phyloP scores from a whole-genome alignment of 2,113 vertebrate genomes.

The Rafetus swinhoei region DNA sequence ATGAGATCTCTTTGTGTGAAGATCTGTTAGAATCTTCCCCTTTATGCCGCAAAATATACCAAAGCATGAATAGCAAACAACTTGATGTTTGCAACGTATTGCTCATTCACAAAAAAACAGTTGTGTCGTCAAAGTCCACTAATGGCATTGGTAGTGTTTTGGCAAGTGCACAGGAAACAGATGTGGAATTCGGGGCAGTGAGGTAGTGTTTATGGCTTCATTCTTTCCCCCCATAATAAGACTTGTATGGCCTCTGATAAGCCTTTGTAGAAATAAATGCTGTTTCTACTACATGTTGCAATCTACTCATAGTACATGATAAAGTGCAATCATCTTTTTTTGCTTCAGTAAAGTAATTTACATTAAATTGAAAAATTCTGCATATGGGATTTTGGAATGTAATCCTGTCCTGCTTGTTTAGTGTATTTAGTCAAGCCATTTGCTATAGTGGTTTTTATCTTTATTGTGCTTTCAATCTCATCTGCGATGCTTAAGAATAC shows the following conservation, averaged over 20 bases:
- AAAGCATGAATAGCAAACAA: background rate
- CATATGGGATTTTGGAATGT: constrained; percentile 23
- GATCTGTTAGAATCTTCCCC: background rate
- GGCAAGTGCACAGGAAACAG: constrained; percentile 60
- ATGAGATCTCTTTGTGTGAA: background rate
- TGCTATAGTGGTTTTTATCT: background rate
- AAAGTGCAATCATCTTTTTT: constrained; percentile 26
- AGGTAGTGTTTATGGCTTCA: constrained; percentile 1
- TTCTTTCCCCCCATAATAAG: constrained; percentile 39
- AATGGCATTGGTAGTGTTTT: constrained; percentile 30
- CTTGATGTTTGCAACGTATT: constrained; percentile 29
- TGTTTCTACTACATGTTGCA: constrained; percentile 19
- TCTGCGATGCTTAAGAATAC: background rate
- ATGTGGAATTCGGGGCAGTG: background rate
- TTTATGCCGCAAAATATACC: background rate
- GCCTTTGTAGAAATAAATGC: constrained; percentile 19
- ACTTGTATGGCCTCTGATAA: constrained; percentile 19
- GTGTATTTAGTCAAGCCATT: background rate
- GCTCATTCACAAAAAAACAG: constrained; percentile 58
- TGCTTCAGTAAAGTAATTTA: constrained; percentile 20
- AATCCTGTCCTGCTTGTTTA: rapidly evolving
- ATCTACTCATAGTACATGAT: background rate
- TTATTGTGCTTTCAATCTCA: background rate
- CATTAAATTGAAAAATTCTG: constrained; percentile 29
- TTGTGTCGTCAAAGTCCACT: constrained; percentile 25